These are phyloP conservation scores for Cynocephalus volans DNA, from an alignment of 2,113 vertebrate species.

Conservation along the genomic window DNA sequence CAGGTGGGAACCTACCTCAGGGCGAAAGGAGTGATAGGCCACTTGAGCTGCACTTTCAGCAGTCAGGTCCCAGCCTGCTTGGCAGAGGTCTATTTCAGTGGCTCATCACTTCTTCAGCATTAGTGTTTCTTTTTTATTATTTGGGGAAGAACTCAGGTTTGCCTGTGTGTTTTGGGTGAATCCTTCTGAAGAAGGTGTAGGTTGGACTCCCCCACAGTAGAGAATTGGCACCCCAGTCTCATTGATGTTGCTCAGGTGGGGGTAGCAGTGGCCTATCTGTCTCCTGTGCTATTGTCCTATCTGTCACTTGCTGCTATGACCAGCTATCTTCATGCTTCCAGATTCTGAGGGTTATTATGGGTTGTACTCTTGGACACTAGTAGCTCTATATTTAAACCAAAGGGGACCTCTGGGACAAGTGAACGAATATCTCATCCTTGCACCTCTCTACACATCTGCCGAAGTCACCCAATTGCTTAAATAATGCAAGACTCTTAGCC, in stretches of 20 bases:
- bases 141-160: not conserved
- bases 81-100: not conserved
- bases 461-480: not conserved
- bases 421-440: too few relatives aligned
- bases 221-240: not conserved
- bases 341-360: not conserved
- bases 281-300: not conserved
- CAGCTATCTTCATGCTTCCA: too few relatives aligned
- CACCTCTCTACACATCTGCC: not conserved
- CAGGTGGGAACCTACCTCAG: not conserved
- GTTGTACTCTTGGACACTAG: not conserved
- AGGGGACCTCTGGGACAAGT: not conserved
- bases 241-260: not conserved
- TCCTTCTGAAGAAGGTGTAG: fast-evolving
- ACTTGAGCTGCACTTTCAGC: not conserved
- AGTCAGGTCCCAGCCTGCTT: not conserved
- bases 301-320: not conserved
- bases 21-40: not conserved
- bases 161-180: not conserved
- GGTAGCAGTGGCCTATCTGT: not conserved
- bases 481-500: not conserved
- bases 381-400: not conserved
- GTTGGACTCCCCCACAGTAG: not conserved
- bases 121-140: not conserved
- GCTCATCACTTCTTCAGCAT: not conserved